phyloP scores from a whole-genome alignment of 2,113 vertebrate species.

The Silurus asotus region DNA sequence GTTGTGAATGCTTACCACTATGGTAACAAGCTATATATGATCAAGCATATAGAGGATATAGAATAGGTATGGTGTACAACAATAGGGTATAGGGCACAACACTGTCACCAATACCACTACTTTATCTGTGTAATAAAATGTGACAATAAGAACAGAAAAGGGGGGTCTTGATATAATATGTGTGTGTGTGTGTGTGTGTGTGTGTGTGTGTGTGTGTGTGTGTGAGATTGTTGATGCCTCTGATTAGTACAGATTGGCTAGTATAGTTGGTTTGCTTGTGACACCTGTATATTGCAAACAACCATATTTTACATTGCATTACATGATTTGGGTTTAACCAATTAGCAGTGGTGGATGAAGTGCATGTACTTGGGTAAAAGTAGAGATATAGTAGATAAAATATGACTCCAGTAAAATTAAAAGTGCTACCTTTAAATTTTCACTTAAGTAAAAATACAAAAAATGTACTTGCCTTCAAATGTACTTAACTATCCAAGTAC shows the following conservation, averaged over 20 bases:
- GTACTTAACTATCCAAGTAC: too few species aligned
- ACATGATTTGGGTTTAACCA: neutral
- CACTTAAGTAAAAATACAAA: too few species aligned
- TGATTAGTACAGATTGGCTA: too few species aligned
- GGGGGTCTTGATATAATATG: too few species aligned
- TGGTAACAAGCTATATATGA: conserved; percentile 5
- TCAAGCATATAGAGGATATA: neutral
- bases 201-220: too few species aligned
- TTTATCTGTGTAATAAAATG: neutral
- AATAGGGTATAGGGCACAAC: neutral
- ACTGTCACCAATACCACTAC: conserved; percentile 26
- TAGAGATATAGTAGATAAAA: too few species aligned
- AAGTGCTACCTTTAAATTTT: too few species aligned
- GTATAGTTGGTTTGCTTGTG: neutral
- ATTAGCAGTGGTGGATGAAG: neutral
- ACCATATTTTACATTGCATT: neutral
- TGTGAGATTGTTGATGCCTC: neutral
- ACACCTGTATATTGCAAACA: neutral
- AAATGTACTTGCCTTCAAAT: too few species aligned
- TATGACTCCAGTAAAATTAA: too few species aligned
- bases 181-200: too few species aligned
- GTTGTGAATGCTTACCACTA: neutral
- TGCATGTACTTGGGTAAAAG: too few species aligned
- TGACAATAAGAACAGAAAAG: too few species aligned
- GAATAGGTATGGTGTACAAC: neutral